Base-by-base conservation (phyloP, 2,888 invertebrate species). In the Hyalella azteca region DNA sequence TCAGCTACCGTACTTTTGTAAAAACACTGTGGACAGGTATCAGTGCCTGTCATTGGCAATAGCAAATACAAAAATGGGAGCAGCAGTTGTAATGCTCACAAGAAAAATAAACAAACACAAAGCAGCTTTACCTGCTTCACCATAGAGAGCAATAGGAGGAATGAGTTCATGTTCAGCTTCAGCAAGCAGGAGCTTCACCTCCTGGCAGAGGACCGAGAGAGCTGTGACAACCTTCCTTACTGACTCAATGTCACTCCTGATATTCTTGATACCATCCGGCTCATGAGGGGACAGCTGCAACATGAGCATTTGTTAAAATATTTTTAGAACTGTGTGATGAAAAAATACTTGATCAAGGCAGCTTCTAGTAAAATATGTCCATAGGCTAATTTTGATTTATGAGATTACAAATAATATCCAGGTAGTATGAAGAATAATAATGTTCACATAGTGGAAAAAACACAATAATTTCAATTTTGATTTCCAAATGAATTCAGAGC, bases 171-270 rank as follows among this genome's bases (percentile, higher is more conserved):
- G 41, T 13, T 78, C 78, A 1, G 82, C 84, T 60, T 84, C 81
- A 4, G 75, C 54, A 15, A 76, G 73, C 26, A 84, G 79, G 48
- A 78, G 49, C 5, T 75, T 26, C 45, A 75, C 78, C 73, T 84
- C 84, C 0, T 54, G 60, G 48, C 82, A 82, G 22, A 82, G 59
- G 26, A 82, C 79, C 73, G 81, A 76, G 41, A 84, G 77, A 15
- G 82, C 82, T 66, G 81, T 73, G 39, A 84, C 81, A 45, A 80
- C 80, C 66, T 84, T 84, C 50, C 80, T 81, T 39, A 84, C 79
- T 22, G 81, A 13, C 22, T 79, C 79, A 73, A 83, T 82, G 39
- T 81, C 81, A 45, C 78, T 59, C 29, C 73, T 54, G 60, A 83
- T 66, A 15, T 73, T 40, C 75, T 80, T 48, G 45, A 81, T 32